Conservation (phyloP, 2,113 vertebrate genomes). For the Mormyrus lacerda region DNA sequence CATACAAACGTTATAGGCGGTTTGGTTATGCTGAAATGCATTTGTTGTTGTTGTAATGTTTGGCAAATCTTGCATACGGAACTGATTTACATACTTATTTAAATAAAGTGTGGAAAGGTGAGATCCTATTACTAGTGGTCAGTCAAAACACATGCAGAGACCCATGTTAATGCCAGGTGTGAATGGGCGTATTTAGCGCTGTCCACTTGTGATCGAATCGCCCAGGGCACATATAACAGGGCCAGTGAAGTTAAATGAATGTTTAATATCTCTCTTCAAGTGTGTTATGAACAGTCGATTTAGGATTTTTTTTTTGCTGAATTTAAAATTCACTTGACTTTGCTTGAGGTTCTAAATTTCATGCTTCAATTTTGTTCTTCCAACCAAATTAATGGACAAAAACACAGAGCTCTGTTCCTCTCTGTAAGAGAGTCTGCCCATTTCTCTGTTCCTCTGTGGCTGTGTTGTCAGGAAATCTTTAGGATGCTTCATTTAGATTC, state of each 20-base stretch:
- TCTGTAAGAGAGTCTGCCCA: neutral
- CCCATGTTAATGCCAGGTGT: too few relatives aligned
- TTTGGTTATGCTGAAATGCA: too few relatives aligned
- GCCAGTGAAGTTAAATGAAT: neutral
- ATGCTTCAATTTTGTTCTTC: neutral
- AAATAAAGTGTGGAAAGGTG: too few relatives aligned
- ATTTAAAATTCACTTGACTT: neutral
- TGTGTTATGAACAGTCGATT: neutral
- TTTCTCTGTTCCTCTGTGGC: neutral
- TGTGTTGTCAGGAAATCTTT: neutral
- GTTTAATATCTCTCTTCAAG: neutral
- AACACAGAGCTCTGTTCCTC: neutral
- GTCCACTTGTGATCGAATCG: too few relatives aligned
- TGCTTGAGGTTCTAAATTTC: neutral
- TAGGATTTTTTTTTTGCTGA: neutral
- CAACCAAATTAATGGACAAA: neutral
- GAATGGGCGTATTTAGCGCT: too few relatives aligned
- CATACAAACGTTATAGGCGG: too few relatives aligned
- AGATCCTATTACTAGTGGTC: too few relatives aligned
- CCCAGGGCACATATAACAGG: too few relatives aligned
- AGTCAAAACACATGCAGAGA: too few relatives aligned
- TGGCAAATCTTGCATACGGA: too few relatives aligned
- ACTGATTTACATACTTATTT: too few relatives aligned
- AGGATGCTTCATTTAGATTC: conserved; percentile 2
- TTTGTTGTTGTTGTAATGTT: too few relatives aligned